Conservation (phyloP, 23 tunicate species). For the Diplosoma virens region DNA sequence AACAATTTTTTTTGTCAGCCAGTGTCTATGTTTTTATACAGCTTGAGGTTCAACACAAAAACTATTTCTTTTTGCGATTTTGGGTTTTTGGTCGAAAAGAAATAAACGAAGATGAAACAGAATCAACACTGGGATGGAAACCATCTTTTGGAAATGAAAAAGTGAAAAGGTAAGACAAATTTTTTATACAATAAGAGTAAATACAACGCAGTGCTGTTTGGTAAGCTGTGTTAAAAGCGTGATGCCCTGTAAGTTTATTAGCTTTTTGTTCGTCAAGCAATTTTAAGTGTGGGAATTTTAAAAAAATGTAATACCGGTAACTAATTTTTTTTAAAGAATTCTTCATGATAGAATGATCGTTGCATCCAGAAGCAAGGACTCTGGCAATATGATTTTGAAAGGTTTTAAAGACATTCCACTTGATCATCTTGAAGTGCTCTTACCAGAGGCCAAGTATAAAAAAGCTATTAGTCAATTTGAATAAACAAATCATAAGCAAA, state of each 20-base stretch:
- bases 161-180: not conserved
- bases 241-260: no score
- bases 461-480: not conserved
- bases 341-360: slow-evolving; percentile 60
- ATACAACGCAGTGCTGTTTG: no score
- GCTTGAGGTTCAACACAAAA: slow-evolving; percentile 28
- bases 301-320: no score
- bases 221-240: no score
- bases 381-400: slow-evolving; percentile 73
- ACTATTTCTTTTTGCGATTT: slow-evolving; percentile 39
- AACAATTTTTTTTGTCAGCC: not conserved
- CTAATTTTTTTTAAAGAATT: slow-evolving; percentile 11
- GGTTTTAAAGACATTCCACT: slow-evolving; percentile 75
- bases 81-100: slow-evolving; percentile 65
- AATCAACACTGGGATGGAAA: not conserved
- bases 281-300: no score
- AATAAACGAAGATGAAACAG: not conserved
- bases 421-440: slow-evolving; percentile 62
- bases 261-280: no score
- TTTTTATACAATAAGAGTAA: no score
- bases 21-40: no score
- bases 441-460: slow-evolving; percentile 71
- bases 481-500: no score
- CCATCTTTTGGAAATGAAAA: not conserved
- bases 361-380: slow-evolving; percentile 57